Evolutionary conservation across 2,888 invertebrate genomes (phyloP), one percentile per base, ranked within the genome.

Genomic region (Saturnia pavonia): DNA sequence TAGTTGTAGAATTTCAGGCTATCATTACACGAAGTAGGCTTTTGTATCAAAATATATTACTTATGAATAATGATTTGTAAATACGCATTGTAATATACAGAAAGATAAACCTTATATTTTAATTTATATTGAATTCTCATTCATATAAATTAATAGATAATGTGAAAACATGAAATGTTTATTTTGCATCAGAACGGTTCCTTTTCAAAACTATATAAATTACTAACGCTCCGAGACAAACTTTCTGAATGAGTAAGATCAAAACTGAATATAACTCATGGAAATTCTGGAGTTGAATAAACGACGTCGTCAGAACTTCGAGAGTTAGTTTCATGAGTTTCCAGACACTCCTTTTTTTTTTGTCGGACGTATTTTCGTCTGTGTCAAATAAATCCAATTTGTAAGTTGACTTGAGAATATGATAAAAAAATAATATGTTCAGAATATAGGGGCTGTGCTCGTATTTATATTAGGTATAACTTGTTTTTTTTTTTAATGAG

Each of bases 191-290:
- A 16, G 14, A 74, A 75, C 71, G 73, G 67, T 70, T 71, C 67
- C 70, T 68, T 73, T 51, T 69, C 67, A 73, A 76, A 75, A 72
- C 70, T 63, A 48, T 65, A 71, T 71, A 63, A 70, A 65, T 70
- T 40, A 42, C n/a, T 40, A 51, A 51, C 48, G 63, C 54, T 51
- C 27, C 40, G 19, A n/a, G 63, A 9, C 51, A 25, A 71, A 71
- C 71, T 71, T 72, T 76, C 70, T 65, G 42, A 68, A 68, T 73
- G 72, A 73, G 80, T 80, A 76, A 84, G 78, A 84, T 82, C 81
- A 79, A 77, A 83, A 84, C 80, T 78, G 77, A 74, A 75, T 77
- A 86, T 87, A 88, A 86, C 84, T 88, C 85, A 86, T 85, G 85
- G 83, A 86, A 86, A 87, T 85, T 81, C 80, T 74, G 75, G 77